phyloP scores from a whole-genome alignment of 2,113 vertebrate species.

The Cyphomyrus discorhynchus region DNA sequence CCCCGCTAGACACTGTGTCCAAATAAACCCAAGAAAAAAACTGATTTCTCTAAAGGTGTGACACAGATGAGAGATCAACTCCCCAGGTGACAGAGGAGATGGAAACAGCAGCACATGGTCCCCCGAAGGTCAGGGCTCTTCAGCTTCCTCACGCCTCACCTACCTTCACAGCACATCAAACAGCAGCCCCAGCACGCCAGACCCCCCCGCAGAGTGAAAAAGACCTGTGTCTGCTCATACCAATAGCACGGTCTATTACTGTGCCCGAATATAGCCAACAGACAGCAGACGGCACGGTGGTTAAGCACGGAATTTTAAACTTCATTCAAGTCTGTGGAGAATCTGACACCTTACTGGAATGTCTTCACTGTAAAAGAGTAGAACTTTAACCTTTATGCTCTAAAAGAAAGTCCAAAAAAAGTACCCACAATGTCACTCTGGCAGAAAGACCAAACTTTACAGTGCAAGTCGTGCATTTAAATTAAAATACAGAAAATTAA shows the following conservation, averaged over 20 bases:
- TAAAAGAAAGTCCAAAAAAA: background rate
- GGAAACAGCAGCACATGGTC: background rate
- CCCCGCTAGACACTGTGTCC: background rate
- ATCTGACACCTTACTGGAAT: background rate
- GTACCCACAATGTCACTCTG: background rate
- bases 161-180: conserved; percentile 1
- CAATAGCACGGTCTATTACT: background rate
- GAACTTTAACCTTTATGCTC: background rate
- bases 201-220: background rate
- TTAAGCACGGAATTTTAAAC: background rate
- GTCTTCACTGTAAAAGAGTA: background rate
- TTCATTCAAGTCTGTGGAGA: background rate
- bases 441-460: background rate
- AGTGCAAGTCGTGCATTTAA: background rate
- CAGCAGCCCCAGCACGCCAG: background rate
- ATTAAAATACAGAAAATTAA: background rate
- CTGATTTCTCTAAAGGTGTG: conserved; percentile 1
- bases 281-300: background rate
- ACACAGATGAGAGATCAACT: background rate
- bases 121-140: background rate
- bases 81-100: background rate
- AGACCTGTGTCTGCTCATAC: background rate
- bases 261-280: background rate
- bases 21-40: conserved; percentile 7
- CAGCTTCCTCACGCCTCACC: background rate